Evolutionary conservation across 2,888 invertebrate genomes (phyloP).

Genomic region (Nomada ruficornis): DNA sequence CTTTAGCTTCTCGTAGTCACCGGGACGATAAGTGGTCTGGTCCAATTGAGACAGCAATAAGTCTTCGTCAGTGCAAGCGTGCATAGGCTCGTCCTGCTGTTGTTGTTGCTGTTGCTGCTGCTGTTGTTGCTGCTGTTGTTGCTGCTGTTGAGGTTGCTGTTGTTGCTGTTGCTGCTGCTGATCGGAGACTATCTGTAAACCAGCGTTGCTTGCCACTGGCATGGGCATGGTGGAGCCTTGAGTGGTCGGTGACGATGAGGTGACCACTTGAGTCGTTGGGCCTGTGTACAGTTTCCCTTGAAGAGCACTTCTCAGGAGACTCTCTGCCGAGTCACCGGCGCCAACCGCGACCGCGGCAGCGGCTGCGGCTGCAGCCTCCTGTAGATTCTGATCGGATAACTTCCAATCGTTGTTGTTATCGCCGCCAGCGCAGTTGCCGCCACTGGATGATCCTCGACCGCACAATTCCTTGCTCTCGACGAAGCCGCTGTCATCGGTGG

Average conservation of each 20-base stretch:
- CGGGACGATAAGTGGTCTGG: slow-evolving; percentile 87
- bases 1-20: slow-evolving; percentile 94
- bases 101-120: slow-evolving; percentile 74
- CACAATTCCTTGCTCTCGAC: slow-evolving; percentile 88
- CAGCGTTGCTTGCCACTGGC: slow-evolving; percentile 73
- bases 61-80: slow-evolving; percentile 88
- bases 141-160: slow-evolving; percentile 76
- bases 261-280: slow-evolving; percentile 72
- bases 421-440: slow-evolving; percentile 74
- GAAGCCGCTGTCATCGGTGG: slow-evolving; percentile 92
- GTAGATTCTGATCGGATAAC: slow-evolving; percentile 89
- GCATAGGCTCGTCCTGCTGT: slow-evolving; percentile 87
- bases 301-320: slow-evolving; percentile 91
- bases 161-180: slow-evolving; percentile 78
- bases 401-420: slow-evolving; percentile 94
- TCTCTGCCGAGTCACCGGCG: slow-evolving; percentile 86
- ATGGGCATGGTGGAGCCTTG: slow-evolving; percentile 82
- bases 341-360: slow-evolving; percentile 70
- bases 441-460: slow-evolving; percentile 58
- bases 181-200: slow-evolving; percentile 75
- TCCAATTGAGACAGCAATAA: slow-evolving; percentile 89
- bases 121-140: slow-evolving; percentile 67
- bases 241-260: slow-evolving; percentile 77
- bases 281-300: slow-evolving; percentile 89
- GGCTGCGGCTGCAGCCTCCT: slow-evolving; percentile 74